A percentile compares a stretch with the other conserved stretches of the same genome.
Conservation (phyloP, 2,113 vertebrate genomes). For the Cebus imitator region DNA sequence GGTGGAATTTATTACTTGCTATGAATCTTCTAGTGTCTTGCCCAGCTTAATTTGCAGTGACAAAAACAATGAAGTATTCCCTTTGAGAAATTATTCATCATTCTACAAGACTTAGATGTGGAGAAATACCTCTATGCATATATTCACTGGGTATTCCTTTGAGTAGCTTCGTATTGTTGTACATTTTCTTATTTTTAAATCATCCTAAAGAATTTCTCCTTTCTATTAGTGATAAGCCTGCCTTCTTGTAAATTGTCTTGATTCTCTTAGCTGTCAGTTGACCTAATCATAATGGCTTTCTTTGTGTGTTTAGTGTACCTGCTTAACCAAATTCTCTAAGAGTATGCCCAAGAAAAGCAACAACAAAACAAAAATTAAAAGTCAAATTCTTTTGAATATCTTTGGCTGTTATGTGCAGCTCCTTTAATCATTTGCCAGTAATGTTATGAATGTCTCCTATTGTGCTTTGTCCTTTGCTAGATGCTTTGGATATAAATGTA, state of each 20-base stretch:
- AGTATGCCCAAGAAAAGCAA: not conserved
- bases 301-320: not conserved
- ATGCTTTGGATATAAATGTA: not conserved
- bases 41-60: slow-evolving; percentile 61
- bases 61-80: slow-evolving; percentile 30
- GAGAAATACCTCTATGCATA: not conserved
- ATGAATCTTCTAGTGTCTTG: not conserved
- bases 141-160: not conserved
- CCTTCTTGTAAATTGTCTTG: not conserved
- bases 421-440: not conserved
- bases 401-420: not conserved
- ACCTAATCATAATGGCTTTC: not conserved
- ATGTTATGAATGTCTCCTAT: not conserved
- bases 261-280: not conserved
- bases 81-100: slow-evolving; percentile 44
- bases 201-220: not conserved
- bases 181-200: slow-evolving; percentile 12
- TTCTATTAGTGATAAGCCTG: not conserved
- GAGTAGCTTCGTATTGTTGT: not conserved
- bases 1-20: slow-evolving; percentile 49
- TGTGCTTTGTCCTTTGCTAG: not conserved
- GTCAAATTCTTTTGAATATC: not conserved
- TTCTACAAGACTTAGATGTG: not conserved
- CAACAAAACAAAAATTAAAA: not conserved
- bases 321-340: not conserved